A percentile compares a stretch with the other conserved stretches of the same genome.
Evolutionary conservation across 2,797 vertebrate species (phyloP).

Genomic region (Aplochiton taeniatus): DNA sequence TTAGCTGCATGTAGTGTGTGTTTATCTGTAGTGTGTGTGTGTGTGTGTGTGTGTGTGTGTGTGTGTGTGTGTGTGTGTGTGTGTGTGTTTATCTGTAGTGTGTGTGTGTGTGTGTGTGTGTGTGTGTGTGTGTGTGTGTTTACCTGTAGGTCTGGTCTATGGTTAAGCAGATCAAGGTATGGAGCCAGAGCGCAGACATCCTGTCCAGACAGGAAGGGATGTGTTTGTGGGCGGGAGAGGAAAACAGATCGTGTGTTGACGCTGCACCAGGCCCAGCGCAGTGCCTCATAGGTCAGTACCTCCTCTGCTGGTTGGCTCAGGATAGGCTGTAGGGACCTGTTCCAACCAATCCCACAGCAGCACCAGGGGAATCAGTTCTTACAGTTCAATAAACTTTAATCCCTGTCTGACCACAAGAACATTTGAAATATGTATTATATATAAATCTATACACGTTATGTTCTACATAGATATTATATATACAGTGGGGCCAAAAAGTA

Average conservation of each 20-base stretch:
- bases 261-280: slow-evolving; percentile 95
- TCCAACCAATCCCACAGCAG: neutral
- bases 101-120: neutral
- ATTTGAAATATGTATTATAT: no score
- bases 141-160: slow-evolving; percentile 87
- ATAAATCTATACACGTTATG: no score
- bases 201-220: slow-evolving; percentile 74
- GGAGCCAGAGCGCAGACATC: slow-evolving; percentile 89
- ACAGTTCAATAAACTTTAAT: no score
- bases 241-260: slow-evolving; percentile 93
- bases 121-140: neutral
- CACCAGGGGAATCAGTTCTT: no score
- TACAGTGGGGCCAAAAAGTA: no score
- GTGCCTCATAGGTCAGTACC: slow-evolving; percentile 80
- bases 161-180: slow-evolving; percentile 92
- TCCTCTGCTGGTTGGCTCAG: slow-evolving; percentile 68
- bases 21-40: no score
- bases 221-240: slow-evolving; percentile 70
- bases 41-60: no score
- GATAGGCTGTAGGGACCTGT: slow-evolving; percentile 83
- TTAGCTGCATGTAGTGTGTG: no score
- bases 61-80: no score
- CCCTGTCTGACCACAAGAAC: no score
- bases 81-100: neutral
- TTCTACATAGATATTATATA: no score